These are phyloP conservation scores for Phortica magna DNA, from an alignment of 2,888 invertebrate species.

Conservation along the genomic window DNA sequence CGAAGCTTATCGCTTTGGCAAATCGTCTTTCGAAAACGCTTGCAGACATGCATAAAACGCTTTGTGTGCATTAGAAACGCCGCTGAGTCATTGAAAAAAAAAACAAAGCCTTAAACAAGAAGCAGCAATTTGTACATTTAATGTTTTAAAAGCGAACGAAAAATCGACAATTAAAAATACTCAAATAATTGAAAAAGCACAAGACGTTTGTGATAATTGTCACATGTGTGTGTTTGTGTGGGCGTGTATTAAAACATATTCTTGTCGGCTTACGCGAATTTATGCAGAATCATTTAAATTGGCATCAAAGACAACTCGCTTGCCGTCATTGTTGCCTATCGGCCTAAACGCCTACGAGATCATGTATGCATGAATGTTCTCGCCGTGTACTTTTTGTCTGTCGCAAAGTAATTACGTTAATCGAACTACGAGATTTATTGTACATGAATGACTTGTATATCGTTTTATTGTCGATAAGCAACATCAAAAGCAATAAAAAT, in stretches of 20 bases:
- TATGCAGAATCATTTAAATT: slow-evolving; percentile 11
- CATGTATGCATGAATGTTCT: too few relatives aligned
- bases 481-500: slow-evolving; percentile 64
- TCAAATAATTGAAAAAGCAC: not conserved
- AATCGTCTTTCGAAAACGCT: slow-evolving; percentile 47
- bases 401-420: slow-evolving; percentile 45
- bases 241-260: too few relatives aligned
- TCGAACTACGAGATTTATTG: slow-evolving; percentile 45
- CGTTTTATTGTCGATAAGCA: slow-evolving; percentile 65
- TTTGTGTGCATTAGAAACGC: slow-evolving; percentile 37
- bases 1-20: not conserved
- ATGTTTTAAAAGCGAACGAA: too few relatives aligned
- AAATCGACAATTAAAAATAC: too few relatives aligned
- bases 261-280: too few relatives aligned
- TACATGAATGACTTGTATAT: slow-evolving; percentile 47
- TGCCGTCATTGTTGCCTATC: not conserved
- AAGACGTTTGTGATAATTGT: slow-evolving; percentile 26
- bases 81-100: not conserved
- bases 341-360: too few relatives aligned
- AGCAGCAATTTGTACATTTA: too few relatives aligned
- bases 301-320: not conserved
- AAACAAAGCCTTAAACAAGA: not conserved
- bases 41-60: slow-evolving; percentile 35
- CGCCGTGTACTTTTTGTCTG: not conserved
- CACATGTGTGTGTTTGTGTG: not conserved